These are phyloP conservation scores for Phyllostomus hastatus DNA, from an alignment of 2,113 vertebrate species.

Conservation along the genomic window DNA sequence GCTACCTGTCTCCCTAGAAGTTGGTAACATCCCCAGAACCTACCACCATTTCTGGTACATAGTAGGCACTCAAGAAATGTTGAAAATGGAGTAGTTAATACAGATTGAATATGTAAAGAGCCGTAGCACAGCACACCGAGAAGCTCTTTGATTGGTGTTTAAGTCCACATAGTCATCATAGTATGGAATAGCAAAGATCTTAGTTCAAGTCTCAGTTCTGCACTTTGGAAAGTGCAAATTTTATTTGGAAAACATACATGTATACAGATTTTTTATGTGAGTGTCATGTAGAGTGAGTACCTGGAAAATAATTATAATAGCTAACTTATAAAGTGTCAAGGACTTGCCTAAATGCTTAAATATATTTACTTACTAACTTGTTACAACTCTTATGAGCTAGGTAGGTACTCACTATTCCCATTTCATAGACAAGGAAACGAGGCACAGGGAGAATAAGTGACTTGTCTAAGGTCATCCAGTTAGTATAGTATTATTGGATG, in stretches of 20 bases:
- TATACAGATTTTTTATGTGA: neutral
- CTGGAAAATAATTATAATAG: neutral
- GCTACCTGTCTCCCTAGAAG: neutral
- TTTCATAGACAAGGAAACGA: neutral
- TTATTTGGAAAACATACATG: neutral
- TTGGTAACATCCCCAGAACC: neutral
- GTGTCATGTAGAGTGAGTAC: neutral
- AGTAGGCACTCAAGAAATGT: neutral
- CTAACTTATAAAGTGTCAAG: neutral
- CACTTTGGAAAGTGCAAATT: neutral
- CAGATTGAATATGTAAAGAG: neutral
- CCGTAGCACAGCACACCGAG: neutral
- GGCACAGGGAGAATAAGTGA: neutral
- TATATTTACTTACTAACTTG: neutral
- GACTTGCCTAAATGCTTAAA: neutral
- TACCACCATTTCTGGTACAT: neutral
- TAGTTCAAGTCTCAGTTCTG: neutral
- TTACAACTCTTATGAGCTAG: neutral
- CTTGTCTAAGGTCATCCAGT: neutral
- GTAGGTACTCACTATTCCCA: neutral
- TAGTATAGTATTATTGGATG: neutral
- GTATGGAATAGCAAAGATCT: neutral
- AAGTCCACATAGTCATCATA: neutral
- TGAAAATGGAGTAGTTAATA: neutral
- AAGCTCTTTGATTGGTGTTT: neutral